A percentile compares a stretch with the other conserved stretches of the same genome.
These are phyloP conservation scores for Campoletis raptor DNA, from an alignment of 2,888 invertebrate genomes.

Conservation along the genomic window DNA sequence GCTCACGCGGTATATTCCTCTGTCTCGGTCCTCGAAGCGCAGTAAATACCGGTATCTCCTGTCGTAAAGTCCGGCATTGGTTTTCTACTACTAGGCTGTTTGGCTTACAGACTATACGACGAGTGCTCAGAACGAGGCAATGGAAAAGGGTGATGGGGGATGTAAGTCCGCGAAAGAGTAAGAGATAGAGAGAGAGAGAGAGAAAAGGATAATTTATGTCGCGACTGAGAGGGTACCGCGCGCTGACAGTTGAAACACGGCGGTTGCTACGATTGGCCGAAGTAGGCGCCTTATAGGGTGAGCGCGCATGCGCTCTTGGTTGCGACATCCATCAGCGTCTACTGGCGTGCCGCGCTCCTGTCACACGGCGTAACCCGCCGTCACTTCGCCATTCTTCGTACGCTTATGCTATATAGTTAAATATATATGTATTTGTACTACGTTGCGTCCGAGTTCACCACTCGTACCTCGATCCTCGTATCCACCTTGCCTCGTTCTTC, in stretches of 20 bases:
- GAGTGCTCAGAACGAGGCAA: constrained; percentile 35
- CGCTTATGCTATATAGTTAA: constrained; percentile 38
- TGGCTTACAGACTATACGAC: constrained; percentile 28
- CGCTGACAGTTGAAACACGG: constrained; percentile 84
- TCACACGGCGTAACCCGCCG: constrained; percentile 77
- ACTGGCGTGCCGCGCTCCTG: constrained; percentile 80
- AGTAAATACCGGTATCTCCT: constrained; percentile 79
- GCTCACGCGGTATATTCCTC: constrained; percentile 58
- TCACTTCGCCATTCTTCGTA: constrained; percentile 72
- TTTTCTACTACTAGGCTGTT: constrained; percentile 73
- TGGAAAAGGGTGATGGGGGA: constrained; percentile 61
- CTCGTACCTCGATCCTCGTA: constrained; percentile 52
- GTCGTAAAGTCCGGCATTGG: constrained; percentile 79
- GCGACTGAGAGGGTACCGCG: constrained; percentile 75
- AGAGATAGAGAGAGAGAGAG: constrained; percentile 59
- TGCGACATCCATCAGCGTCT: constrained; percentile 83
- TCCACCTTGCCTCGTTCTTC: constrained; percentile 71
- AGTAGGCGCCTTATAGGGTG: constrained; percentile 83
- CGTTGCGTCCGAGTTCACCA: constrained; percentile 45
- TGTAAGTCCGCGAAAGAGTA: constrained; percentile 32
- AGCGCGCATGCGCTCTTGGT: constrained; percentile 81
- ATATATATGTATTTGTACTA: constrained; percentile 18
- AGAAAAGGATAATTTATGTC: constrained; percentile 82
- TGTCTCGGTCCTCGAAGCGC: constrained; percentile 68
- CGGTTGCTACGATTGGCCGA: constrained; percentile 81